Percentiles rank a stretch among this genome's conserved stretches.
phyloP scores from a whole-genome alignment of 53 echinoderm and acorn worm genomes.

The Paracentrotus lividus region DNA sequence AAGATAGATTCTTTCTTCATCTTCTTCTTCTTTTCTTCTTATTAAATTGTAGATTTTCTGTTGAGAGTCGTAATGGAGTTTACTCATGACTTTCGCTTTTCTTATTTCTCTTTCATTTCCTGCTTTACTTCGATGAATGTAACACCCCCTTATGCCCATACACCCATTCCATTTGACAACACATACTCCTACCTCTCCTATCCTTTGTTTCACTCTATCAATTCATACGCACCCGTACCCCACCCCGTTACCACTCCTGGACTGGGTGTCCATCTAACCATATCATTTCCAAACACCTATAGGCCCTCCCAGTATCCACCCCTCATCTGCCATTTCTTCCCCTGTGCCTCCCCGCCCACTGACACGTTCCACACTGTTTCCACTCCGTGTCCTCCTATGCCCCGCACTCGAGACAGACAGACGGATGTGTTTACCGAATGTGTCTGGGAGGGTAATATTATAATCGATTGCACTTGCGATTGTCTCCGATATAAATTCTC shows the following conservation, averaged over 20 bases:
- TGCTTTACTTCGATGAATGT: no score
- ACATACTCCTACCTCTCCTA: not conserved
- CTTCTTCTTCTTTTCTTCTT: not conserved
- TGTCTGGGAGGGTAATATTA: constrained; percentile 19
- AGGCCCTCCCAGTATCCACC: not conserved
- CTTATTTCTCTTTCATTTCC: no score
- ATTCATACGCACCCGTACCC: not conserved
- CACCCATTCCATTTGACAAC: not conserved
- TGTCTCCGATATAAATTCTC: constrained; percentile 10
- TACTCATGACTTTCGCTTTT: no score
- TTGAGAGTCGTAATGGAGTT: no score
- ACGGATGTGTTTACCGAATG: not conserved
- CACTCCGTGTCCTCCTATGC: not conserved
- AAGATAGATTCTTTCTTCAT: not conserved
- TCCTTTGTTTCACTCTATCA: no score
- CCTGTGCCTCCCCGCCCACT: not conserved
- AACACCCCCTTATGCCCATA: no score
- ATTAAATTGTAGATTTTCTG: no score
- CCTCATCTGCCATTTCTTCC: not conserved
- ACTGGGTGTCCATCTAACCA: no score
- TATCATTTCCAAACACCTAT: not conserved
- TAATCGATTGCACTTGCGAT: not conserved
- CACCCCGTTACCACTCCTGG: not conserved
- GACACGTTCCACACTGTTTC: not conserved
- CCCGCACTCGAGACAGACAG: not conserved